These are phyloP conservation scores for Oryctolagus cuniculus DNA, from an alignment of 2,113 vertebrate genomes.

Conservation along the genomic window DNA sequence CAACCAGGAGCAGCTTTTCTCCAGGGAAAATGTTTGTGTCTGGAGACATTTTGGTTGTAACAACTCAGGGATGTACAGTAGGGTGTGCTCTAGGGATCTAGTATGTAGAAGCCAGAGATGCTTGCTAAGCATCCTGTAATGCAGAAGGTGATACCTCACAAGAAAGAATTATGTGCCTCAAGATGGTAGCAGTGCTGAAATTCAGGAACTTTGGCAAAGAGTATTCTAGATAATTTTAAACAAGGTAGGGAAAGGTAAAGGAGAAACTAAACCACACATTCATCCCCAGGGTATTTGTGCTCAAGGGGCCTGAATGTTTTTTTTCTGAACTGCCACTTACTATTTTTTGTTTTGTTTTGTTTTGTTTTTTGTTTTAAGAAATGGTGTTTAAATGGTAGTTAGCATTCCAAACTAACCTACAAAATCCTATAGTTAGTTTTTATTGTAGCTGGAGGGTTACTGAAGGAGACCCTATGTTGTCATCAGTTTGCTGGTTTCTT, in stretches of 20 bases:
- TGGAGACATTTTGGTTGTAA: slow-evolving; percentile 18
- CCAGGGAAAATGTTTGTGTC: neutral
- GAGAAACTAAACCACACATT: neutral
- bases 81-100: neutral
- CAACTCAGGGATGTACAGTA: neutral
- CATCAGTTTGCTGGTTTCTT: neutral
- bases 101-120: neutral
- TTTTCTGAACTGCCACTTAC: slow-evolving; percentile 38
- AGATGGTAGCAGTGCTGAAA: neutral
- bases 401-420: slow-evolving; percentile 19
- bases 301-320: neutral
- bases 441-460: slow-evolving; percentile 24
- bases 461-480: neutral
- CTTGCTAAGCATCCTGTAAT: neutral
- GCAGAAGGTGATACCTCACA: neutral
- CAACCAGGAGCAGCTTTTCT: neutral
- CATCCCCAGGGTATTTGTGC: neutral
- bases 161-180: neutral
- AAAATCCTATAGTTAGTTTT: neutral
- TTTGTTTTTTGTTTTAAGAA: slow-evolving; percentile 36
- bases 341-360: neutral
- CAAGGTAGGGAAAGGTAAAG: neutral
- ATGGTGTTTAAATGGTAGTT: slow-evolving; percentile 40
- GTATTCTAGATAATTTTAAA: slow-evolving; percentile 39
- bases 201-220: neutral